These are phyloP conservation scores for Mastigias papua DNA, from an alignment of 30 jellyfish, hydroid and myxozoan species.

Conservation along the genomic window DNA sequence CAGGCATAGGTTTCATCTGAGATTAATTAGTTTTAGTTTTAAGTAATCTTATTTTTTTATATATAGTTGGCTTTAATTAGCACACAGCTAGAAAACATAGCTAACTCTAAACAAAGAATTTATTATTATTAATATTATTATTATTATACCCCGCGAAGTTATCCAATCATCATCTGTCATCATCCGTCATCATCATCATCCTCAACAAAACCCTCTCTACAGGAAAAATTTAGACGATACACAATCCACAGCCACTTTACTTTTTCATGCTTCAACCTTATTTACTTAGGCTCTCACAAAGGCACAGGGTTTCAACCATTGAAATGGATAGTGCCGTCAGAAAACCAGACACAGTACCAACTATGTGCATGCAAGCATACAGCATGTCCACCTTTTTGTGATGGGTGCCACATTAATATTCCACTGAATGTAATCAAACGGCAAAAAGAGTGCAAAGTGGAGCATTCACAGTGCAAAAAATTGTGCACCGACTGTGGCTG, in stretches of 20 bases:
- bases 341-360: constrained; percentile 62
- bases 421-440: constrained; percentile 73
- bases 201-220: no score
- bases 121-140: no score
- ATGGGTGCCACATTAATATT: constrained; percentile 74
- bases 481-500: constrained; percentile 92
- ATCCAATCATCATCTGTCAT: no score
- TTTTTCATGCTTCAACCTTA: background rate
- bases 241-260: background rate
- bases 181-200: no score
- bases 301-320: constrained; percentile 85
- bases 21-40: no score
- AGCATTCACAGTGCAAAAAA: constrained; percentile 41
- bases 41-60: no score
- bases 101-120: no score
- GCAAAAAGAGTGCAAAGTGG: constrained; percentile 63
- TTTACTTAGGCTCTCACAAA: constrained; percentile 82
- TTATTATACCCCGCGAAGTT: no score
- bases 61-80: no score
- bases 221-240: background rate
- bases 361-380: constrained; percentile 86
- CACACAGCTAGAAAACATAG: no score
- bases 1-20: no score
- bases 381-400: constrained; percentile 81
- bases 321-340: constrained; percentile 83